These are phyloP conservation scores for Oreochromis aureus DNA, from an alignment of 2,113 vertebrate species.

Conservation along the genomic window DNA sequence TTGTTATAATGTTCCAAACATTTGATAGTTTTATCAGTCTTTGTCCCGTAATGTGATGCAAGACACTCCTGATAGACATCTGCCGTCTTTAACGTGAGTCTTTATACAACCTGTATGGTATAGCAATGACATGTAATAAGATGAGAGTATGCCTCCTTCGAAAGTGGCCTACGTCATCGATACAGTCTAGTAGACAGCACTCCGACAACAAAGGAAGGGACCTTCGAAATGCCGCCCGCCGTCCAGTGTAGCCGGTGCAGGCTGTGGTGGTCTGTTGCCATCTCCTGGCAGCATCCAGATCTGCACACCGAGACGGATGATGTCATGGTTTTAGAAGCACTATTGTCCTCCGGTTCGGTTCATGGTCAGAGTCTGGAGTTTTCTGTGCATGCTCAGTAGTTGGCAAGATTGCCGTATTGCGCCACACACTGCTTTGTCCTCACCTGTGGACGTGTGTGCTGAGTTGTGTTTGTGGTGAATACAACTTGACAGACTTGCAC, in stretches of 20 bases:
- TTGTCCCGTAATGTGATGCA: neutral
- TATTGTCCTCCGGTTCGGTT: conserved; percentile 59
- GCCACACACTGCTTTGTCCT: conserved; percentile 36
- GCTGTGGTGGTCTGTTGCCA: conserved; percentile 38
- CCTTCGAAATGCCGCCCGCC: conserved; percentile 25
- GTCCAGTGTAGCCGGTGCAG: neutral
- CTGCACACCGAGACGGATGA: conserved; percentile 39
- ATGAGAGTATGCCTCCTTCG: neutral
- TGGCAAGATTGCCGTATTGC: conserved; percentile 43
- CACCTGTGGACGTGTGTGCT: conserved; percentile 6
- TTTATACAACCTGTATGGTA: neutral
- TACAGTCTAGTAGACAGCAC: conserved; percentile 45
- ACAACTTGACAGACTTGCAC: neutral
- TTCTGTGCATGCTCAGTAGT: conserved; percentile 62
- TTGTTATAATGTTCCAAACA: neutral
- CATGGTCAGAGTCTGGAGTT: conserved; percentile 55
- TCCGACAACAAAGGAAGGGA: conserved; percentile 60
- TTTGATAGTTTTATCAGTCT: neutral
- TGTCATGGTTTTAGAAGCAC: conserved; percentile 63
- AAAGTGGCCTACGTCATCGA: conserved; percentile 39
- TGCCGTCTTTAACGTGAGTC: neutral
- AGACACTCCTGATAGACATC: neutral
- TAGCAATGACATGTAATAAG: neutral
- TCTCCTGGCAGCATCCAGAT: conserved; percentile 15
- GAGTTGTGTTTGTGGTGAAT: neutral